Conservation (phyloP, 92 coral and sea anemone species). For the Porites lobata region DNA sequence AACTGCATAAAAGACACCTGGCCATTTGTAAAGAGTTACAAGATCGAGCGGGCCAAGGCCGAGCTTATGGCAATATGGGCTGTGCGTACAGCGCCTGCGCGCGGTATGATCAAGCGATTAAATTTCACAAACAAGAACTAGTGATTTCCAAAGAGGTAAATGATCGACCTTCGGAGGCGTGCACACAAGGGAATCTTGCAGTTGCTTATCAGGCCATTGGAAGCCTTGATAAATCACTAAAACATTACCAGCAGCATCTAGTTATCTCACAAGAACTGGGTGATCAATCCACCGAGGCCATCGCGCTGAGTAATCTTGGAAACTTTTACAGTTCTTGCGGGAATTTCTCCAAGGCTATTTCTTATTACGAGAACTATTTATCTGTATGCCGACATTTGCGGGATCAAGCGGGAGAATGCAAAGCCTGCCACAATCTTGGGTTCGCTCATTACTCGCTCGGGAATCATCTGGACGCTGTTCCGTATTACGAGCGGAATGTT, state of each 20-base stretch:
- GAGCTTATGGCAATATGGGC: conserved; percentile 99
- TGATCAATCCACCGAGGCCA: conserved; percentile 88
- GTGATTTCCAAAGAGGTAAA: conserved; percentile 94
- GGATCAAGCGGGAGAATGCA: conserved; percentile 88
- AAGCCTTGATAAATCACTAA: conserved; percentile 89
- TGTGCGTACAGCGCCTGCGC: conserved; percentile 98
- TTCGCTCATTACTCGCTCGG: conserved; percentile 96
- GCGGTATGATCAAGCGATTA: conserved; percentile 95
- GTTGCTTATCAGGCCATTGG: conserved; percentile 99
- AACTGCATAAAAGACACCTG: conserved; percentile 93
- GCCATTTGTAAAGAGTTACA: conserved; percentile 94
- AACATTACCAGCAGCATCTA: conserved; percentile 96
- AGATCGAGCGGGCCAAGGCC: conserved; percentile 99
- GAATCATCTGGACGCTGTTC: conserved; percentile 86
- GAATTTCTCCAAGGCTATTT: conserved; percentile 85
- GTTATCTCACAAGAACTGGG: conserved; percentile 85
- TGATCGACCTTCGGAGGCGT: conserved; percentile 94
- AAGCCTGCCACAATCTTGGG: conserved; percentile 98
- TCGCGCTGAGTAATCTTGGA: conserved; percentile 93
- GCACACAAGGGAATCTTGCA: conserved; percentile 98
- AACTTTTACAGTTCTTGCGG: conserved; percentile 98
- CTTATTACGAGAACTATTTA: conserved; percentile 90
- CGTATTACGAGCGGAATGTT: conserved; percentile 89
- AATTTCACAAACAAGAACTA: conserved; percentile 96
- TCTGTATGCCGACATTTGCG: conserved; percentile 70